Evolutionary conservation across 2,797 vertebrate genomes (phyloP).

Genomic region (Phoeniculus purpureus): DNA sequence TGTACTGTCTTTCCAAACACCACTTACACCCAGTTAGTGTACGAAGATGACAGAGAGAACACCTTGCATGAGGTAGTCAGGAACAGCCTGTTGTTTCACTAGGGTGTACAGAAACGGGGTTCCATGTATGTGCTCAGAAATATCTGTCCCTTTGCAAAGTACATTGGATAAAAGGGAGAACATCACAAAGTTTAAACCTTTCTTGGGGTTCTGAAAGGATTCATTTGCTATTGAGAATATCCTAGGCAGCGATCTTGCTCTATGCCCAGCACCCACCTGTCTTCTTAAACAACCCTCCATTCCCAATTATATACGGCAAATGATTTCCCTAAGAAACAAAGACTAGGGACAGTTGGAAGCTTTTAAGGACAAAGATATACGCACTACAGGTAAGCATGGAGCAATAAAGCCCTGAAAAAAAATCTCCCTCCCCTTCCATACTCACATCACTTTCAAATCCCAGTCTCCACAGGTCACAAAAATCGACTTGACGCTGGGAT

Average conservation of each 20-base stretch:
- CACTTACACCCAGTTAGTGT: neutral
- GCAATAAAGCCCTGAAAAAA: slow-evolving; percentile 10
- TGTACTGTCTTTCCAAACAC: neutral
- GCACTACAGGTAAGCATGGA: slow-evolving; percentile 32
- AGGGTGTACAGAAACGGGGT: neutral
- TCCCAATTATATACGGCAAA: neutral
- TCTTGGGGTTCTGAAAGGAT: neutral
- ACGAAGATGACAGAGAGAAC: neutral
- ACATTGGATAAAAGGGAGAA: neutral
- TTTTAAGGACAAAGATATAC: slow-evolving; percentile 57
- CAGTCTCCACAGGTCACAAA: slow-evolving; percentile 88
- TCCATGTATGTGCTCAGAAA: neutral
- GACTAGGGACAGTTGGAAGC: neutral
- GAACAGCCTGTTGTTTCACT: neutral
- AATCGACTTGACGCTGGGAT: slow-evolving; percentile 86
- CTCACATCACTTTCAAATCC: slow-evolving; percentile 89
- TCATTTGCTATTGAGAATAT: neutral
- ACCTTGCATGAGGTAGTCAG: neutral
- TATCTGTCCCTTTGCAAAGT: neutral
- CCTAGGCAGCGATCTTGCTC: neutral
- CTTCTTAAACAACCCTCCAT: neutral
- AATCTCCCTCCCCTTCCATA: slow-evolving; percentile 67
- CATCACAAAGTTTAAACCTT: neutral
- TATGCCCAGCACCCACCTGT: neutral
- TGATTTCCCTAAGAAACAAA: slow-evolving; percentile 12